A percentile compares a stretch with the other conserved stretches of the same genome.
These are phyloP conservation scores for Arion vulgaris DNA, from an alignment of 1,140 invertebrate species.

Conservation along the genomic window DNA sequence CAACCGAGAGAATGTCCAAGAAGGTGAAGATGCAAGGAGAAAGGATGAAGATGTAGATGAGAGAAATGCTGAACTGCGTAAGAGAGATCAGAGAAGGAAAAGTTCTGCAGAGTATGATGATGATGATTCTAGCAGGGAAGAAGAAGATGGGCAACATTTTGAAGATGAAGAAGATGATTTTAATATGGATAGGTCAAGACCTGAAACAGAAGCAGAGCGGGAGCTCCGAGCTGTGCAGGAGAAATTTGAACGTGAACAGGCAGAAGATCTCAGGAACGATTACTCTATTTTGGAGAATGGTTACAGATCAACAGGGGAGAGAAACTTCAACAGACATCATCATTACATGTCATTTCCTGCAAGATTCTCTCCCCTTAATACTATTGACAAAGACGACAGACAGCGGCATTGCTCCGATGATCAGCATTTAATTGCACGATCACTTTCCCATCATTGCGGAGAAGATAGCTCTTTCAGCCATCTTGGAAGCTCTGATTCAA, in stretches of 20 bases:
- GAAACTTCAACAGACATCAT: neutral
- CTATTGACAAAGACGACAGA: neutral
- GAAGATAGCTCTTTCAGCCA: neutral
- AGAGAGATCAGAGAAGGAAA: neutral
- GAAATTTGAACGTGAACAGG: constrained; percentile 28
- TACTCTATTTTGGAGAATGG: constrained; percentile 2
- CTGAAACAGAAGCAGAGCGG: constrained; percentile 23
- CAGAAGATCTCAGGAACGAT: constrained; percentile 23
- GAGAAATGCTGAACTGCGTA: neutral
- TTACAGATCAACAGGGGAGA: neutral
- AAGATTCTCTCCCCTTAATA: constrained; percentile 20
- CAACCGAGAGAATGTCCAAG: constrained; percentile 18
- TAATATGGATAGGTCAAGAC: neutral
- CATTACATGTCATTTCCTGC: neutral
- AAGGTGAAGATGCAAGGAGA: constrained; percentile 16
- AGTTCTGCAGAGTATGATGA: neutral
- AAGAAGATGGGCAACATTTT: neutral
- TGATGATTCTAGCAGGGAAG: neutral
- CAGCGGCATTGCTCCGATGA: neutral
- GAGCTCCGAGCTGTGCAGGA: constrained; percentile 24
- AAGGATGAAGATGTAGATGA: constrained; percentile 1
- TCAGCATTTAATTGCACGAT: constrained; percentile 2
- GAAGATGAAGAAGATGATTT: constrained; percentile 19
- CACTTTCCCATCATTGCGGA: neutral
- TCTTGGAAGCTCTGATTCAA: neutral